Evolutionary conservation across 2,888 invertebrate genomes (phyloP).

Genomic region (Coleophora flavipennella): DNA sequence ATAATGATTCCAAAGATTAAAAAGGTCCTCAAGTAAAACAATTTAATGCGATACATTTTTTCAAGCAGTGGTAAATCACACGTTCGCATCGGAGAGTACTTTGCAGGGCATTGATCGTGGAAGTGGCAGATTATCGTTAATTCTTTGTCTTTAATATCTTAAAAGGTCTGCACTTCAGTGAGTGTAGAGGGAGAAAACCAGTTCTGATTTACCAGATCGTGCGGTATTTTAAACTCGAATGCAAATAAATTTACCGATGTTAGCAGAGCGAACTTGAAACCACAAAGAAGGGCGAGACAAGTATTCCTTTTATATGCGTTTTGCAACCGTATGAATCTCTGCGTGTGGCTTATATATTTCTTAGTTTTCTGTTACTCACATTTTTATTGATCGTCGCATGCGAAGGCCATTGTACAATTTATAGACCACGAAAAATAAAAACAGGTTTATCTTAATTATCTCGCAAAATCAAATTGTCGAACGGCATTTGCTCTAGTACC

Average conservation of each 20-base stretch:
- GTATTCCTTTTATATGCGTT: background rate
- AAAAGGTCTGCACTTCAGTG: slow-evolving; percentile 25
- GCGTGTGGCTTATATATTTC: background rate
- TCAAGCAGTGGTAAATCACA: too few relatives aligned
- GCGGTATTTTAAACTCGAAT: slow-evolving; percentile 62
- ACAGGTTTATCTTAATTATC: too few relatives aligned
- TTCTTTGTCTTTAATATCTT: slow-evolving; percentile 38
- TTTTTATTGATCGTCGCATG: too few relatives aligned
- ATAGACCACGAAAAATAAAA: too few relatives aligned
- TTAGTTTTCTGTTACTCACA: too few relatives aligned
- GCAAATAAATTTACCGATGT: slow-evolving; percentile 57
- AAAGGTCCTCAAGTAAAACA: too few relatives aligned
- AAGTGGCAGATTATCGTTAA: slow-evolving; percentile 12
- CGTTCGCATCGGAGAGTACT: background rate
- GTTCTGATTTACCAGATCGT: slow-evolving; percentile 67
- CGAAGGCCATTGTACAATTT: too few relatives aligned
- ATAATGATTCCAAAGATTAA: too few relatives aligned
- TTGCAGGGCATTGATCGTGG: slow-evolving; percentile 1
- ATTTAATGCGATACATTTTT: too few relatives aligned
- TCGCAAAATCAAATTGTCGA: too few relatives aligned
- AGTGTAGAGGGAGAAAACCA: slow-evolving; percentile 50
- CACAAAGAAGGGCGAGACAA: slow-evolving; percentile 35
- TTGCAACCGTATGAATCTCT: background rate
- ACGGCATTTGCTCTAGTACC: too few relatives aligned
- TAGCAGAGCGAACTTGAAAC: slow-evolving; percentile 44